Evolutionary conservation across 1,140 invertebrate genomes (phyloP).

Genomic region (Drosophila pectinifera): DNA sequence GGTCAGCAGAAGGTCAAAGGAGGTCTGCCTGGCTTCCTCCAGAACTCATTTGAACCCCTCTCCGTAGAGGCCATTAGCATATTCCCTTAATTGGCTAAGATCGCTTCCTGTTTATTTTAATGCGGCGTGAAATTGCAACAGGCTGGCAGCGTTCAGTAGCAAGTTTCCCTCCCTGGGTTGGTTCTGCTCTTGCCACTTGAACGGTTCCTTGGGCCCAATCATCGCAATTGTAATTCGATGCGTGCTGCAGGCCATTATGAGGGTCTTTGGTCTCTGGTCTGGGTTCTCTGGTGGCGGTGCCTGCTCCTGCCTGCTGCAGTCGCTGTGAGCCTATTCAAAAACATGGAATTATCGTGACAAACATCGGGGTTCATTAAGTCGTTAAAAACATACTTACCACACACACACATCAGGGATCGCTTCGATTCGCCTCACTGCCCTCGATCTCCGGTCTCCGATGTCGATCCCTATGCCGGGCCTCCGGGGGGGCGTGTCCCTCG

Average conservation of each 20-base stretch:
- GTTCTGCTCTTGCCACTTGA: constrained; percentile 10
- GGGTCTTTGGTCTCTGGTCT: constrained; percentile 19
- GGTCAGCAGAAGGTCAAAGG: constrained; percentile 56
- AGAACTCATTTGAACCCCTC: constrained; percentile 34
- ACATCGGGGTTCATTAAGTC: constrained; percentile 57
- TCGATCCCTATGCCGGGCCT: constrained; percentile 11
- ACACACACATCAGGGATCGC: background rate
- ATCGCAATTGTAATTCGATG: constrained; percentile 46
- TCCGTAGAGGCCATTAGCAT: constrained; percentile 13
- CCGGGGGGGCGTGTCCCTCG: constrained; percentile 17
- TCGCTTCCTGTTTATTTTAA: constrained; percentile 67
- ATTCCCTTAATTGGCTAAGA: constrained; percentile 3
- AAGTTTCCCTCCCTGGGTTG: background rate
- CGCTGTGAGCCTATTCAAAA: constrained; percentile 66
- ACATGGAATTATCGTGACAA: constrained; percentile 81
- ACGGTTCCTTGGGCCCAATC: constrained; percentile 35
- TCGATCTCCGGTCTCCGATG: constrained; percentile 8
- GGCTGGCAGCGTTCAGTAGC: constrained; percentile 31
- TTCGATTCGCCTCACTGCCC: background rate
- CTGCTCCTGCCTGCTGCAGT: constrained; percentile 2
- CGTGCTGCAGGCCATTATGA: constrained; percentile 36
- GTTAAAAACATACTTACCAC: constrained; percentile 24
- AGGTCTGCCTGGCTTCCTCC: constrained; percentile 13
- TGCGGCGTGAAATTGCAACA: constrained; percentile 59
- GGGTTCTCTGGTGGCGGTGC: background rate